Evolutionary conservation across 2,113 vertebrate genomes (phyloP).

Genomic region (Gallinago undulata): DNA sequence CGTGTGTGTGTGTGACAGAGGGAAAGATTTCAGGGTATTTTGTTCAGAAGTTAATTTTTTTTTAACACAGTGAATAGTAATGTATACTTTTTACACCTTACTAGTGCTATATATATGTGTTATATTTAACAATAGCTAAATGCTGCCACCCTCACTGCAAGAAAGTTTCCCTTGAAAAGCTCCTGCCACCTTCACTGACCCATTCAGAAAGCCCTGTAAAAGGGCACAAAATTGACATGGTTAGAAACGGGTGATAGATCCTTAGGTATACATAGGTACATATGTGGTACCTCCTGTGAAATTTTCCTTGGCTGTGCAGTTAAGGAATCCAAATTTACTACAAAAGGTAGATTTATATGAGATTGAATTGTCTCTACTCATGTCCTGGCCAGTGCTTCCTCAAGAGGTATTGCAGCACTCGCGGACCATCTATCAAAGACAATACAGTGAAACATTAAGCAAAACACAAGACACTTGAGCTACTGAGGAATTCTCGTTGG

Average conservation of each 20-base stretch:
- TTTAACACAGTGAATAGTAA: neutral
- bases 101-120: neutral
- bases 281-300: neutral
- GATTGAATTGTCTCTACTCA: neutral
- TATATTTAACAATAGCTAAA: neutral
- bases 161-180: neutral
- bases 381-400: neutral
- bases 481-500: constrained; percentile 11
- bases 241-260: neutral
- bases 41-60: neutral
- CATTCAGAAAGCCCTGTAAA: neutral
- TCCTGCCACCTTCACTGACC: neutral
- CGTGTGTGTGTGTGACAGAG: neutral
- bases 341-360: neutral
- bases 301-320: neutral
- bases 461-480: neutral
- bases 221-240: neutral
- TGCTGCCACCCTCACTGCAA: neutral
- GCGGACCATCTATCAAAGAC: neutral
- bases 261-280: neutral
- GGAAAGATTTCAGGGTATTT: neutral
- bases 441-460: neutral
- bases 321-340: neutral
- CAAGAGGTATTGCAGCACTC: neutral
- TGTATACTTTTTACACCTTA: neutral